Conservation (phyloP, 1,140 invertebrate genomes). For the Hycleus phaleratus region DNA sequence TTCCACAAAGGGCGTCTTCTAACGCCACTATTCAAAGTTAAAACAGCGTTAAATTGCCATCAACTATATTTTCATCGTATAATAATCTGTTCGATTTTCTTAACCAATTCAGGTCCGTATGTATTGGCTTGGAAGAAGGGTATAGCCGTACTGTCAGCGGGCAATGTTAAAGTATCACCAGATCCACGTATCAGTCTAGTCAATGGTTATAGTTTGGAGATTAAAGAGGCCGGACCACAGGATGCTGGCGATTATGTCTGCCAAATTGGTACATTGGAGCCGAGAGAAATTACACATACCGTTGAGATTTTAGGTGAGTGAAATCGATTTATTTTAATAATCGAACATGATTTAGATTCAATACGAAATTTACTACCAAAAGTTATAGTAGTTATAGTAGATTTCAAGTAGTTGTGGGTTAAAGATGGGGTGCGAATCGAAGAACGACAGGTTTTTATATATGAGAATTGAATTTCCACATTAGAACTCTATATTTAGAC, state of each 20-base stretch:
- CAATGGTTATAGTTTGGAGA: slow-evolving; percentile 50
- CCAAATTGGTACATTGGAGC: slow-evolving; percentile 51
- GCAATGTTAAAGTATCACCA: slow-evolving; percentile 50
- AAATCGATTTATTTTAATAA: too few relatives aligned
- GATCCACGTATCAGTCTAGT: slow-evolving; percentile 48
- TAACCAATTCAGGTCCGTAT: slow-evolving; percentile 42
- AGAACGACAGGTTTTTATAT: too few relatives aligned
- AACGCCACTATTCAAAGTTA: slow-evolving; percentile 3
- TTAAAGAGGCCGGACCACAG: slow-evolving; percentile 46
- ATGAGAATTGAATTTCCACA: too few relatives aligned
- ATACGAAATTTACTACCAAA: too few relatives aligned
- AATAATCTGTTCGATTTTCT: slow-evolving; percentile 2
- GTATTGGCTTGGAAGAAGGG: slow-evolving; percentile 51
- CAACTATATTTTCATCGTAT: slow-evolving; percentile 19
- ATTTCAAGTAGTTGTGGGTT: too few relatives aligned
- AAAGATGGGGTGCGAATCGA: too few relatives aligned
- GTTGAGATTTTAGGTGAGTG: slow-evolving; percentile 52
- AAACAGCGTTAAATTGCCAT: slow-evolving; percentile 26
- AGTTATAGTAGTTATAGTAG: too few relatives aligned
- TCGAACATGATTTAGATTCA: too few relatives aligned
- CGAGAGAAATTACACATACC: slow-evolving; percentile 51
- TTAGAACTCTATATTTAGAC: background rate
- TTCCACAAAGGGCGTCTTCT: background rate
- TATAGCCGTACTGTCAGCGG: slow-evolving; percentile 51
- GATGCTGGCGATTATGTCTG: slow-evolving; percentile 55